A percentile compares a stretch with the other conserved stretches of the same genome.
Conservation (phyloP, 2,888 invertebrate genomes). For the Andrena flavipes region DNA sequence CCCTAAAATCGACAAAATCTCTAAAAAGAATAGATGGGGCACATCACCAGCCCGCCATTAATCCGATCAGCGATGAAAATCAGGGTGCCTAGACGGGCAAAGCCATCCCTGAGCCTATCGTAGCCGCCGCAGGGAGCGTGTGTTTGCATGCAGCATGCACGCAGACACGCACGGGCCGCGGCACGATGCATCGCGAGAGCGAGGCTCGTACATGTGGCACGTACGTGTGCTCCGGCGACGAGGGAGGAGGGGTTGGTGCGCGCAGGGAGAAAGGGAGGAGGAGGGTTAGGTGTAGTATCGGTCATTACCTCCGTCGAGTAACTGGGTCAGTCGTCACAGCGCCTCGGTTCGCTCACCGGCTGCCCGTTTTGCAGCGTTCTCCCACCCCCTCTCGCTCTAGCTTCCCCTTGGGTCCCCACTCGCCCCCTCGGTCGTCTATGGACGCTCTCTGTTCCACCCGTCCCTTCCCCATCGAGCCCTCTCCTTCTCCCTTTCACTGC, state of each 20-base stretch:
- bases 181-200: conserved; percentile 49
- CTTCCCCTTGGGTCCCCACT: not conserved
- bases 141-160: conserved; percentile 39
- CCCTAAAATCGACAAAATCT: not conserved
- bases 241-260: conserved; percentile 60
- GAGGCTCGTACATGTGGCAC: not conserved
- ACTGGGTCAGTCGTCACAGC: conserved; percentile 85
- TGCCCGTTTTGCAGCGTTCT: conserved; percentile 68
- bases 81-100: conserved; percentile 42
- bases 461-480: conserved; percentile 45
- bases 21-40: not conserved
- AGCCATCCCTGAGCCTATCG: conserved; percentile 55
- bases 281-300: conserved; percentile 84
- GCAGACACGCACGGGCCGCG: conserved; percentile 26
- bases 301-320: conserved; percentile 85
- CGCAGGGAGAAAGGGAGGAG: conserved; percentile 69
- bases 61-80: conserved; percentile 20
- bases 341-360: conserved; percentile 80
- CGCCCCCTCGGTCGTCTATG: conserved; percentile 73
- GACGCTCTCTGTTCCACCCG: conserved; percentile 41
- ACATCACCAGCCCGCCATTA: not conserved
- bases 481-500: conserved; percentile 41
- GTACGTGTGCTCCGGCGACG: conserved; percentile 15
- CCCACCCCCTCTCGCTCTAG: conserved; percentile 50
- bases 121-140: conserved; percentile 32